Evolutionary conservation across 2,113 vertebrate genomes (phyloP).

Genomic region (Quiscalus mexicanus): DNA sequence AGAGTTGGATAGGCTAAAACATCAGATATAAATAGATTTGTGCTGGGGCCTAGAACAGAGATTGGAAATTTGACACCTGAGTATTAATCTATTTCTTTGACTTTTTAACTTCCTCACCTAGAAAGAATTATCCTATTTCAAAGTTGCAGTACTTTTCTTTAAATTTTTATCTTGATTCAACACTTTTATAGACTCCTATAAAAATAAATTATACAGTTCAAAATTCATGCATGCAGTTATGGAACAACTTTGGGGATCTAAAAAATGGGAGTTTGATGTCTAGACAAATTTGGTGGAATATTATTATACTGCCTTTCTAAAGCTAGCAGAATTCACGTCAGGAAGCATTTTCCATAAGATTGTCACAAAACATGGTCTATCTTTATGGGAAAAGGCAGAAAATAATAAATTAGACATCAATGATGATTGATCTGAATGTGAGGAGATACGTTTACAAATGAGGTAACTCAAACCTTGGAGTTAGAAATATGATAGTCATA

Average conservation of each 20-base stretch:
- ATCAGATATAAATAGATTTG: neutral
- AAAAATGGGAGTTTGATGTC: constrained; percentile 24
- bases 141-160: neutral
- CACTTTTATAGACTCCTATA: neutral
- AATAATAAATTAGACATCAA: constrained; percentile 24
- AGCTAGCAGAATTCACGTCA: neutral
- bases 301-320: constrained; percentile 14
- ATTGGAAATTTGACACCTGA: neutral
- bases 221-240: neutral
- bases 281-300: constrained; percentile 20
- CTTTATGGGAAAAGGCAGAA: constrained; percentile 31
- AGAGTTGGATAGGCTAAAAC: neutral
- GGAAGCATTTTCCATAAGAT: constrained; percentile 40
- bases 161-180: neutral
- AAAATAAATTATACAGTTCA: neutral
- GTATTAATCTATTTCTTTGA: neutral
- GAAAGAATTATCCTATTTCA: neutral
- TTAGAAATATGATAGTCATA: constrained; percentile 7
- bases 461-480: constrained; percentile 18
- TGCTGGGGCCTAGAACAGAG: neutral
- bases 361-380: constrained; percentile 40
- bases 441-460: constrained; percentile 28
- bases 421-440: constrained; percentile 45
- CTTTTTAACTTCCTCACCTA: neutral
- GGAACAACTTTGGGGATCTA: neutral